Base-by-base conservation (phyloP, 2,113 vertebrate species). In the Colaptes auratus region DNA sequence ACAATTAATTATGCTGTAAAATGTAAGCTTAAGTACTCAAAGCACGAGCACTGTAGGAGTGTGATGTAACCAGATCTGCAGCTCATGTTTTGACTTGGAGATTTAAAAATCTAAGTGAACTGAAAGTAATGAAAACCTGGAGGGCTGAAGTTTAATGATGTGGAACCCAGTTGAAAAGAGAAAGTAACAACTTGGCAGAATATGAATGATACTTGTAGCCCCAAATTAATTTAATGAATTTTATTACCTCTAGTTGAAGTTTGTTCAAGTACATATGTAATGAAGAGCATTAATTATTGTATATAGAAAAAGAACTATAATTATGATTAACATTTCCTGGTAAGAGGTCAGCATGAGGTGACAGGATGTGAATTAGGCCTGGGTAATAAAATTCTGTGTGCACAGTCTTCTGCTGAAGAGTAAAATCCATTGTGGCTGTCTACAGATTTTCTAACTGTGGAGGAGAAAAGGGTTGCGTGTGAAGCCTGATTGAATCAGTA, bases 41-140 rank as follows among this genome's bases (percentile, higher is more conserved):
- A 72, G 65, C 53, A 81, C 2, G 1, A 52, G 52, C 53, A 67
- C 28, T 18, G 71, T 60, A 84, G 76, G 55, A 90, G 23, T 90
- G 63, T 44, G 69, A 88, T 87, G 82, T 82, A 89, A 77, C n/a
- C 64, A 53, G 80, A 76, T 33, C 76, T 88, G 75, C 72, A 88
- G 72, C 59, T 76, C 16, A 0, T 80, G 58, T 77, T 95, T 91
- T 77, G 80, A 61, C 44, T 65, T 84, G 58, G 65, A 71, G 48
- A 75, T 81, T 92, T 92, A 86, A 78, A 78, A 92, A 84, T 56
- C 44, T 53, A 24, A 87, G 74, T 71, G 77, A 90, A 81, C 24
- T 82, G 36, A 74, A 94, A 90, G 73, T 74, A 84, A 71, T 60
- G 53, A 67, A 88, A 72, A 76, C 73, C 20, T 4, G 3, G 33